Base-by-base conservation (phyloP, 1,140 invertebrate genomes). In the Coboldia fuscipes region DNA sequence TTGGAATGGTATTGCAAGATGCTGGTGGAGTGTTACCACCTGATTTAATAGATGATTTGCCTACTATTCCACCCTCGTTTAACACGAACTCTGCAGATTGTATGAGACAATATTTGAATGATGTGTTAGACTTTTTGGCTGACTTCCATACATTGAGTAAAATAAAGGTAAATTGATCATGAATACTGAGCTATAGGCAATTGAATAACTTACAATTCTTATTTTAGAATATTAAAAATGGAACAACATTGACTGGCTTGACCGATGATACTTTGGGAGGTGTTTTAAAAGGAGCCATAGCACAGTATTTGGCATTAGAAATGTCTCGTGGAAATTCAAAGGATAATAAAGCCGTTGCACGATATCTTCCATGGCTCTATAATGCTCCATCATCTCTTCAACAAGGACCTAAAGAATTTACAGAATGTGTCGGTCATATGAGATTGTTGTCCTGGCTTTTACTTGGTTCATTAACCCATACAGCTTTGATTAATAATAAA, bases 121-220 rank as follows among this genome's bases (percentile, higher is more conserved):
- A 98, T 56, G 77, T 89, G 34, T 63, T 97, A 12, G 93, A 98
- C 33, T 94, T 98, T 51, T 66, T 98, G 39, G 75, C 83, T 9
- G 94, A 99, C 56, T 82, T 97, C 43, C 90, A 98, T 48, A 88
- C 92, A 1, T 67, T 97, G 28, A 88, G 78, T 35, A 97, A 94
- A 68, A 77, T 98, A 18, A 97, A 97, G 71, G 86, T 90, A 58
- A 45, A 38, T 41, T 29, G 21, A 21, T n/a, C n/a, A n/a, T n/a
- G n/a, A n/a, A n/a, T n/a, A n/a, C n/a, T n/a, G n/a, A n/a, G n/a
- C n/a, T n/a, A n/a, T n/a, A n/a, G n/a, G n/a, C n/a, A n/a, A 24
- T 24, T 24, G 23, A 8, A n/a, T 24, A 8, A 30, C 12, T 15
- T 22, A 20, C 10, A 32, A 37, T 32, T 20, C n/a, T 18, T 35